Evolutionary conservation across 2,797 vertebrate species (phyloP).

Genomic region (Aeoliscus strigatus): DNA sequence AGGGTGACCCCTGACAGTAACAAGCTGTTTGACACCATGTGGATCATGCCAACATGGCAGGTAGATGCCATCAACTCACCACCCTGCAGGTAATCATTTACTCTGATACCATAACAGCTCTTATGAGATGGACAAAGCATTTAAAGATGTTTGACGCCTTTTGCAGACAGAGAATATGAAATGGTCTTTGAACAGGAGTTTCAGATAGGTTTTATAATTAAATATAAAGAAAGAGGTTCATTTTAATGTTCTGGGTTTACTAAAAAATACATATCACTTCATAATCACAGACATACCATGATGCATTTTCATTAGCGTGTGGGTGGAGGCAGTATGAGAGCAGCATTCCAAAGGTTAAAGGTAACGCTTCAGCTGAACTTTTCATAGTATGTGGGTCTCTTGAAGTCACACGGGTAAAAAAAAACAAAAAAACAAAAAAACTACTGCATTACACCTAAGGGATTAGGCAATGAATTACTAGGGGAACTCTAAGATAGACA

Average conservation of each 20-base stretch:
- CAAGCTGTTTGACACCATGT: constrained; percentile 30
- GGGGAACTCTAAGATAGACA: constrained; percentile 11
- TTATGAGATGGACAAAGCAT: constrained; percentile 2
- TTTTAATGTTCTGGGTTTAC: no score
- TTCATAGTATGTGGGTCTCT: constrained; percentile 28
- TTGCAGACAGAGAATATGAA: no score
- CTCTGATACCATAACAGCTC: constrained; percentile 4
- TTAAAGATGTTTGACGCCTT: no score
- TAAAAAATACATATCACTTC: no score
- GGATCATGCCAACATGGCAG: constrained; percentile 48
- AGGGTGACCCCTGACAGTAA: constrained; percentile 4
- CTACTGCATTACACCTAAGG: constrained; percentile 11
- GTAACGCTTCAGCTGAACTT: constrained; percentile 19
- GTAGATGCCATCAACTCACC: constrained; percentile 12
- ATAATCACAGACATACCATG: neutral
- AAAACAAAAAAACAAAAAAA: no score
- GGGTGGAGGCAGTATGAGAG: constrained; percentile 37
- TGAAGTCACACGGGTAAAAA: constrained; percentile 26
- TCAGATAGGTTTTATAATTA: no score
- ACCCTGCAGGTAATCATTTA: constrained; percentile 31
- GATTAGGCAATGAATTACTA: constrained; percentile 50
- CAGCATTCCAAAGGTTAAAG: constrained; percentile 57
- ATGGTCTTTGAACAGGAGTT: neutral
- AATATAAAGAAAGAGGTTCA: no score
- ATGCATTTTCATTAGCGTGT: constrained; percentile 23